Base-by-base conservation (phyloP, 92 coral and sea anemone genomes). In the Siderastrea radians region DNA sequence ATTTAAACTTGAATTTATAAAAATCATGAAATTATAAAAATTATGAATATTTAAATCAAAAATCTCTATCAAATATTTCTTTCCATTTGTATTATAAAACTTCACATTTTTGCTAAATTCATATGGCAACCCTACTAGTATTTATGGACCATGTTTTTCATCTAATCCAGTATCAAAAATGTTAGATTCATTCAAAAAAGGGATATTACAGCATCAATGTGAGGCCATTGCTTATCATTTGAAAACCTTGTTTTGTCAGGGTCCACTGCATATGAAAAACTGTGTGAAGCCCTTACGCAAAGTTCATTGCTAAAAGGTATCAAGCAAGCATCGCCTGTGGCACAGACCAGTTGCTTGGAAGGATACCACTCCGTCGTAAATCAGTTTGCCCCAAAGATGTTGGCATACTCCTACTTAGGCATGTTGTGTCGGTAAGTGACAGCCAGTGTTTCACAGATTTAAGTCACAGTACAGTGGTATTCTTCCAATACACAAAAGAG, bases 341-440 rank as follows among this genome's bases (percentile, higher is more conserved):
- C 83, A 61, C 97, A 94, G 72, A 91, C 95, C 60, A 94, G 96
- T 85, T 88, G 91, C 67, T 84, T 91, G 7, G 94, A 94, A 59
- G 94, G 96, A 9, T 88, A 91, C 65, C 91, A 94, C 77, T 91
- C 94, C 1, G 95, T 89, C 4, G 80, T 94, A 0, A 94, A 94
- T 79, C 96, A 94, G 49, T 94, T 91, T 66, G 95, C 95, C 3
- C 97, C 93, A n/a, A 91, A 94, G 60, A 94, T 94, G 97, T 50
- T 79, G 12, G 87, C 90, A 63, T 92, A 15, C 79, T 88, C 95
- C 6, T 85, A 88, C 68, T 82, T 86, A 64, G 97, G 97, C 46
- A 94, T 94, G 92, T 76, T 70, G 15, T 60, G 85, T 77, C 87
- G 96, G 96, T 90, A 69, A 81, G 68, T 63, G 68, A 63, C 38